Evolutionary conservation across 2,797 vertebrate genomes (phyloP).

Genomic region (Tenualosa thibaudeaui): DNA sequence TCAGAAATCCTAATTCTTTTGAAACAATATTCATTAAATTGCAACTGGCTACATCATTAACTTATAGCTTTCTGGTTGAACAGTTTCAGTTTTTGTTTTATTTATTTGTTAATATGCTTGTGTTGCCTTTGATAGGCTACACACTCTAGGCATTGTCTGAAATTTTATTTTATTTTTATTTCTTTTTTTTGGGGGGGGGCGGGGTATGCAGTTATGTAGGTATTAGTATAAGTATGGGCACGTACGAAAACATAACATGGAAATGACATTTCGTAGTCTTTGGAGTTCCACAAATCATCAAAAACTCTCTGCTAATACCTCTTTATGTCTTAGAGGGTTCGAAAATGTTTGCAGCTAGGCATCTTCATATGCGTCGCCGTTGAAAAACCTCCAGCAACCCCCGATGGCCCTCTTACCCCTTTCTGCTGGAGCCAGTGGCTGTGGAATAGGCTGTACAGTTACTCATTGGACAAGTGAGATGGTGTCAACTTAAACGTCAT

Average conservation of each 20-base stretch:
- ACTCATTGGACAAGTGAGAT: not conserved
- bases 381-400: not conserved
- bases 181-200: not conserved
- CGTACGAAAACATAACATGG: not conserved
- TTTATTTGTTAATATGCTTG: not conserved
- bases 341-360: not conserved
- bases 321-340: not conserved
- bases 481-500: not conserved
- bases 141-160: not conserved
- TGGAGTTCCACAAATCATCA: not conserved
- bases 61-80: too few species aligned
- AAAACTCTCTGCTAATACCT: not conserved
- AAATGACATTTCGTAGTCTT: not conserved
- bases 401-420: not conserved
- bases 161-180: too few species aligned
- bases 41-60: too few species aligned
- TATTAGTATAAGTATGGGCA: not conserved
- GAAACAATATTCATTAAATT: not conserved
- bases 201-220: not conserved
- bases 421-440: not conserved
- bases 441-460: too few species aligned
- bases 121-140: not conserved
- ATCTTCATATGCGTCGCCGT: not conserved
- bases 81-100: too few species aligned
- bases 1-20: not conserved